A percentile compares a stretch with the other conserved stretches of the same genome.
Evolutionary conservation across 2,888 invertebrate genomes (phyloP).

Genomic region (Tachystola acroxantha): DNA sequence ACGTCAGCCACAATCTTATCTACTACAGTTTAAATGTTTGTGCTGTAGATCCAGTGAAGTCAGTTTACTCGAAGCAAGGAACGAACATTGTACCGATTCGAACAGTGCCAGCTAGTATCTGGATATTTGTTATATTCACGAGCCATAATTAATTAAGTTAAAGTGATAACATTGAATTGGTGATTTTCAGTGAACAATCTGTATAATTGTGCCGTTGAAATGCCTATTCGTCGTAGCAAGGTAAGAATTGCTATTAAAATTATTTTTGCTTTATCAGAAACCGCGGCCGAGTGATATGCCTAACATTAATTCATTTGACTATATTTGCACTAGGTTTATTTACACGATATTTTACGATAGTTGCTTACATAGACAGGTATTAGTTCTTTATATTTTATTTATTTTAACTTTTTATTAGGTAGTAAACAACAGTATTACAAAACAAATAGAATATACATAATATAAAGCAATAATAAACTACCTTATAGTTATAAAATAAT

Average conservation of each 20-base stretch:
- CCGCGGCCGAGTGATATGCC: no score
- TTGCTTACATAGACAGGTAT: no score
- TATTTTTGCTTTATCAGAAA: no score
- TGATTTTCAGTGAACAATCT: conserved; percentile 21
- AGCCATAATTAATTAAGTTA: conserved; percentile 10
- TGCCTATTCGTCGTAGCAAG: conserved; percentile 71
- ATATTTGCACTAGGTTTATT: no score
- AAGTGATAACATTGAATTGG: conserved; percentile 13
- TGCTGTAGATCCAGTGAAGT: conserved; percentile 64
- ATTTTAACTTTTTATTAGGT: no score
- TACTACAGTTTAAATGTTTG: conserved; percentile 70
- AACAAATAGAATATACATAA: no score
- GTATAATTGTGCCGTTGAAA: conserved; percentile 29
- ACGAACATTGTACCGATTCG: conserved; percentile 47
- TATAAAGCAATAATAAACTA: no score
- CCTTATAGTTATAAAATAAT: no score
- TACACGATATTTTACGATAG: no score
- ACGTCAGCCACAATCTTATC: conserved; percentile 71
- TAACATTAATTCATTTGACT: no score
- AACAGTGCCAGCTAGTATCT: conserved; percentile 24
- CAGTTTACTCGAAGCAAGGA: conserved; percentile 63
- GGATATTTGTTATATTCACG: conserved; percentile 7
- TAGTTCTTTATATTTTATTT: no score
- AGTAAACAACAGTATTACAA: no score
- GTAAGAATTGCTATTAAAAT: conserved; percentile 46